Evolutionary conservation across 2,888 invertebrate species (phyloP).

Genomic region (Drosophila pseudotakahashii): DNA sequence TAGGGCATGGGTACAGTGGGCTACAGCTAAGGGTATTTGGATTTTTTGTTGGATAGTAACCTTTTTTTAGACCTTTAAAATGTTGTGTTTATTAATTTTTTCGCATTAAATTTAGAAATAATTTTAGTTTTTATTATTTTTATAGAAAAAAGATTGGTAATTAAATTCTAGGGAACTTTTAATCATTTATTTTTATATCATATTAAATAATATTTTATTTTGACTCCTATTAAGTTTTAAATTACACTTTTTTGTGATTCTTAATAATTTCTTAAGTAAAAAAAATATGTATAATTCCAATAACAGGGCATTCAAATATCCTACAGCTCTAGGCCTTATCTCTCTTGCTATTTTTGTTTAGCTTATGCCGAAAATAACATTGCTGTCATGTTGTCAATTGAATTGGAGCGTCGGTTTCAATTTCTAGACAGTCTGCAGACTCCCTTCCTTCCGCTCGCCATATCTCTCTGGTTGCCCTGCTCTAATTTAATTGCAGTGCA

Average conservation of each 20-base stretch:
- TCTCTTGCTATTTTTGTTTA: constrained; percentile 26
- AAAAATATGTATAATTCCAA: no score
- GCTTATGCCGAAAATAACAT: constrained; percentile 43
- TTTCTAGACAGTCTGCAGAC: constrained; percentile 41
- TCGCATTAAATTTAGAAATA: no score
- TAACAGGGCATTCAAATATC: constrained; percentile 10
- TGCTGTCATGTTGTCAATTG: constrained; percentile 49
- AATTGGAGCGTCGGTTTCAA: constrained; percentile 50
- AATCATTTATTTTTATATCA: no score
- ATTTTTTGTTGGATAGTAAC: neutral
- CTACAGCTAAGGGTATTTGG: neutral
- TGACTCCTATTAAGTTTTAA: no score
- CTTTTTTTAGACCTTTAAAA: neutral
- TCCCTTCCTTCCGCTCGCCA: neutral
- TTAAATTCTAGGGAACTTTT: no score
- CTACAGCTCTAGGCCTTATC: neutral
- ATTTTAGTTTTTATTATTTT: no score
- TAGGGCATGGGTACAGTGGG: neutral
- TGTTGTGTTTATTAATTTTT: no score
- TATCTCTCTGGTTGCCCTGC: constrained; percentile 2
- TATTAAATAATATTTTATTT: no score
- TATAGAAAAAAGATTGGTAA: no score
- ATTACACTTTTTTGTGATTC: no score
- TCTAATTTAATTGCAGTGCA: constrained; percentile 42
- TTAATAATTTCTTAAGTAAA: no score